Conservation (phyloP, 2,113 vertebrate genomes). For the Myotis brandtii region DNA sequence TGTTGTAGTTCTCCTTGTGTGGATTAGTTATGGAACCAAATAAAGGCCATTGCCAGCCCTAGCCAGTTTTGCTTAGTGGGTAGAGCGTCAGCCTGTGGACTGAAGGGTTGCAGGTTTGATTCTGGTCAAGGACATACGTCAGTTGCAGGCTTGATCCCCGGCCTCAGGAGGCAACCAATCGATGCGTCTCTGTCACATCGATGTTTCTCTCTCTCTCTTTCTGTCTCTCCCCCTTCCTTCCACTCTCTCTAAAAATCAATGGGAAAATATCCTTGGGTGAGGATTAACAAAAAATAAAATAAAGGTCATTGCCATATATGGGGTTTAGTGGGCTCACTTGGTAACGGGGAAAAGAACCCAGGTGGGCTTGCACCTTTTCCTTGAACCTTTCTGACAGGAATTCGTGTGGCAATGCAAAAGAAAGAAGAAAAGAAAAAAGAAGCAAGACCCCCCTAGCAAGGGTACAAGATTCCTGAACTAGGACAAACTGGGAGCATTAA, state of each 20-base stretch:
- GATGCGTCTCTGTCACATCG: too few species aligned
- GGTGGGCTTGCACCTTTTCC: background rate
- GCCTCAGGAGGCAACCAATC: too few species aligned
- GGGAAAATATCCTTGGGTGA: too few species aligned
- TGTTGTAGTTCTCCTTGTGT: background rate
- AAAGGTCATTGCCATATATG: background rate
- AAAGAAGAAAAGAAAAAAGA: background rate
- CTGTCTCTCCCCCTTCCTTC: too few species aligned
- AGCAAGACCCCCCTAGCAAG: background rate
- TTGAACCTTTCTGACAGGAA: background rate
- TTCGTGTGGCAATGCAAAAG: background rate
- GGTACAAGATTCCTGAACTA: accelerated
- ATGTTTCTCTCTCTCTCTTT: too few species aligned
- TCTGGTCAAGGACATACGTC: too few species aligned
- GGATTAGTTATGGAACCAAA: background rate
- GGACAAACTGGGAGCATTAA: background rate
- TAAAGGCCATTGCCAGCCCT: background rate
- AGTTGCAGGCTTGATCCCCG: too few species aligned
- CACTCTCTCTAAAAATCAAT: too few species aligned
- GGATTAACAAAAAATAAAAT: background rate
- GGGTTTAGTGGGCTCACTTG: background rate
- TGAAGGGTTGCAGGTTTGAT: too few species aligned
- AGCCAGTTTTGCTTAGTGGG: too few species aligned
- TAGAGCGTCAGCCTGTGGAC: too few species aligned
- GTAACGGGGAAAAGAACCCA: background rate